These are phyloP conservation scores for Sepioteuthis lessoniana DNA, from an alignment of 2,888 invertebrate species.

Conservation along the genomic window DNA sequence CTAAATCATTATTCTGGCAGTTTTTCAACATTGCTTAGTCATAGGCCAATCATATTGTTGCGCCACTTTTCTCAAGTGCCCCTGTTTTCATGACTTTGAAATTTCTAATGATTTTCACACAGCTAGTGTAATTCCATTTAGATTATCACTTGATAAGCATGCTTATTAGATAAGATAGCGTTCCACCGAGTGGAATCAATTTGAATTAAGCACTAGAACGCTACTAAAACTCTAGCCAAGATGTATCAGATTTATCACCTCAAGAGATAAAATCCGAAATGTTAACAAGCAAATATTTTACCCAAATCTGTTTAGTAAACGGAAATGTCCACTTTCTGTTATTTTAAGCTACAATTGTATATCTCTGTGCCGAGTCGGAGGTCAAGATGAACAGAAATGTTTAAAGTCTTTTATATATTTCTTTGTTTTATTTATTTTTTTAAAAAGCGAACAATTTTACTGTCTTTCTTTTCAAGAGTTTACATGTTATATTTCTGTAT, in stretches of 20 bases:
- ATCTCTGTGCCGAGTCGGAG: too few species aligned
- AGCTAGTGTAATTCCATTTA: neutral
- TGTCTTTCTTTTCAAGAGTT: too few species aligned
- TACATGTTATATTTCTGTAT: too few species aligned
- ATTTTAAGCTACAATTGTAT: too few species aligned
- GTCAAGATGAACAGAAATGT: too few species aligned
- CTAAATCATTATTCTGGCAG: neutral
- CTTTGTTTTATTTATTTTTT: too few species aligned
- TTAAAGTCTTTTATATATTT: too few species aligned
- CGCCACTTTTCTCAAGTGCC: neutral
- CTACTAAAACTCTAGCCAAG: neutral
- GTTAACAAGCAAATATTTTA: neutral
- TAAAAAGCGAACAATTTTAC: too few species aligned
- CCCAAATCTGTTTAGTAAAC: neutral
- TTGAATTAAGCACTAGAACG: neutral
- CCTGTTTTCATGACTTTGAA: neutral
- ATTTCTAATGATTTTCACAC: neutral
- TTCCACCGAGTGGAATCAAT: neutral
- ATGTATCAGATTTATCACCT: neutral
- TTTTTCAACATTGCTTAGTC: neutral
- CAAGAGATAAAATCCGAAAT: neutral
- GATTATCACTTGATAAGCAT: neutral
- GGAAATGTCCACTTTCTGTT: neutral
- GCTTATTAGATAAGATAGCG: constrained; percentile 33
- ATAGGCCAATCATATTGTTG: neutral